A percentile compares a stretch with the other conserved stretches of the same genome.
Evolutionary conservation across 2,113 vertebrate genomes (phyloP).

Genomic region (Callionymus lyra): DNA sequence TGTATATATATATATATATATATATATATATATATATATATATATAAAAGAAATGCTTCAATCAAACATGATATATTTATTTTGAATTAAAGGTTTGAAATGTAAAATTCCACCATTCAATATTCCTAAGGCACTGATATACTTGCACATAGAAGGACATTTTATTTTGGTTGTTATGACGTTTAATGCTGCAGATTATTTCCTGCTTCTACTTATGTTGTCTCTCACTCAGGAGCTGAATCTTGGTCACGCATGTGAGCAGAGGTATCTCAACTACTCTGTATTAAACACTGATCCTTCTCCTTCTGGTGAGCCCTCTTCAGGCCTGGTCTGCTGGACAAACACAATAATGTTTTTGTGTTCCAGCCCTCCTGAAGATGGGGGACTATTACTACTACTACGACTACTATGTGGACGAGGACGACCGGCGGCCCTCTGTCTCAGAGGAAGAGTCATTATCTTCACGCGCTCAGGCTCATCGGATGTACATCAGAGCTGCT

Average conservation of each 20-base stretch:
- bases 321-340: constrained; percentile 10
- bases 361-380: constrained; percentile 83
- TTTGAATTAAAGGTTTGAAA: too few relatives aligned
- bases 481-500: constrained; percentile 82
- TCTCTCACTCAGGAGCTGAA: constrained; percentile 64
- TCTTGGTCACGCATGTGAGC: constrained; percentile 70
- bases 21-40: too few relatives aligned
- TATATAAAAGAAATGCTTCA: too few relatives aligned
- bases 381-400: constrained; percentile 78
- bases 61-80: too few relatives aligned
- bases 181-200: too few relatives aligned
- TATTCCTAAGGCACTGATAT: too few relatives aligned
- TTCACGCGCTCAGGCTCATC: constrained; percentile 57
- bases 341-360: constrained; percentile 35
- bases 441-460: constrained; percentile 35
- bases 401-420: neutral
- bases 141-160: too few relatives aligned
- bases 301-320: constrained; percentile 72
- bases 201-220: too few relatives aligned
- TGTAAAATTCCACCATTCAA: too few relatives aligned
- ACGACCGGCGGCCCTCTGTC: neutral
- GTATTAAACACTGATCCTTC: constrained; percentile 77
- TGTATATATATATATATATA: too few relatives aligned
- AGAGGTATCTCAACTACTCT: constrained; percentile 87
- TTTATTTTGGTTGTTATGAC: too few relatives aligned